Conservation (phyloP, 2,888 invertebrate genomes). For the Yponomeuta cagnagella region DNA sequence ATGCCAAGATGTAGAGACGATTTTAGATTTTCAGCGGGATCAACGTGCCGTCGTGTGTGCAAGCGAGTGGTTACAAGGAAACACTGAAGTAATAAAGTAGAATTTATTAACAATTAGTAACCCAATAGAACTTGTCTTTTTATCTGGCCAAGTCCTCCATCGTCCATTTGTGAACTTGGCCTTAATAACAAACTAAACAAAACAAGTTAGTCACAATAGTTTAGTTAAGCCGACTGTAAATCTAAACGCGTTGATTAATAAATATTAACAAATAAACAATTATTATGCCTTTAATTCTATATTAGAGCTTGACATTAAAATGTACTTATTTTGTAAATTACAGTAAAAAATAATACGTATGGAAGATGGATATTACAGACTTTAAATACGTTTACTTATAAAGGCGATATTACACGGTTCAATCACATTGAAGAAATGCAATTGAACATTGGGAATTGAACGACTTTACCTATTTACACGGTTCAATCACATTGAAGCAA, state of each 20-base stretch:
- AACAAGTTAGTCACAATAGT: slow-evolving; percentile 62
- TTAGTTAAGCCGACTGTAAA: slow-evolving; percentile 43
- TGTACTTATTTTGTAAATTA: slow-evolving; percentile 3
- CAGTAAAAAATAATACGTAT: slow-evolving; percentile 1
- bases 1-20: no score
- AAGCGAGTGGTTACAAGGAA: not conserved
- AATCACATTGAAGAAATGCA: no score
- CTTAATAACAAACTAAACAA: slow-evolving; percentile 50
- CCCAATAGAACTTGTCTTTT: slow-evolving; percentile 48
- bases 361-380: not conserved
- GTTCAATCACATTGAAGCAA: no score
- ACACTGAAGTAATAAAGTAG: slow-evolving; percentile 53
- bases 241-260: slow-evolving; percentile 59
- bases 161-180: slow-evolving; percentile 23
- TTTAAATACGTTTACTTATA: slow-evolving; percentile 13
- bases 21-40: no score
- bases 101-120: slow-evolving; percentile 75
- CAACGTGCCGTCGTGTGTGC: no score
- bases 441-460: no score
- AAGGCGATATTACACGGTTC: no score
- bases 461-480: no score
- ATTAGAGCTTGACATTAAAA: slow-evolving; percentile 3
- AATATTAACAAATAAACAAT: slow-evolving; percentile 66
- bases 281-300: slow-evolving; percentile 43
- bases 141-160: slow-evolving; percentile 35